phyloP scores from a whole-genome alignment of 2,888 invertebrate species.

The Crematogaster levior region DNA sequence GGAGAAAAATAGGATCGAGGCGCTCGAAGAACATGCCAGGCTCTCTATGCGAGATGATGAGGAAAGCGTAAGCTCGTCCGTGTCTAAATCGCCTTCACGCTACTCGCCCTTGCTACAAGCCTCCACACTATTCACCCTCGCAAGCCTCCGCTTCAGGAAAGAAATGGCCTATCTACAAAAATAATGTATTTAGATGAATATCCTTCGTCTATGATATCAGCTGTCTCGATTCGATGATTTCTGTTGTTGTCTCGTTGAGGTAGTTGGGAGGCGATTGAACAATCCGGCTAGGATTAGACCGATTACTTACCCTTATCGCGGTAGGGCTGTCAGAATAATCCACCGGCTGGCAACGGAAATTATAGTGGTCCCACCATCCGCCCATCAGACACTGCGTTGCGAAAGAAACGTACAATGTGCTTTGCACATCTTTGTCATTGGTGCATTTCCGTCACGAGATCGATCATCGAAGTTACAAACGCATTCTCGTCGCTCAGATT shows the following conservation, averaged over 20 bases:
- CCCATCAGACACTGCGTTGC: constrained; percentile 92
- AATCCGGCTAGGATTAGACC: constrained; percentile 47
- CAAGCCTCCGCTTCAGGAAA: neutral
- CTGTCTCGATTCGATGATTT: constrained; percentile 23
- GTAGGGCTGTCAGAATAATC: constrained; percentile 93
- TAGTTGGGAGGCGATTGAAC: constrained; percentile 28
- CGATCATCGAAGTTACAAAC: neutral
- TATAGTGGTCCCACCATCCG: constrained; percentile 96
- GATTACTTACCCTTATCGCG: constrained; percentile 93
- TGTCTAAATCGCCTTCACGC: neutral
- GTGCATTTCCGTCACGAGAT: neutral
- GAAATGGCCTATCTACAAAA: neutral
- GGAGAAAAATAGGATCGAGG: neutral
- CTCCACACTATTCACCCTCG: neutral
- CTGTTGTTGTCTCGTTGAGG: constrained; percentile 62
- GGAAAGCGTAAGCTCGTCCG: constrained; percentile 43
- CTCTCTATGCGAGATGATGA: neutral
- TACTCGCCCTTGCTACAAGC: constrained; percentile 3
- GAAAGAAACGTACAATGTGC: constrained; percentile 70
- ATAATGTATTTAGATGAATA: neutral
- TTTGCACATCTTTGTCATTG: constrained; percentile 4
- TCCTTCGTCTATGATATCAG: neutral
- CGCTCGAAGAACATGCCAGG: constrained; percentile 1
- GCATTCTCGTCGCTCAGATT: neutral
- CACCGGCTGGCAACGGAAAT: constrained; percentile 95